Base-by-base conservation (phyloP, 2,797 vertebrate genomes). In the Acrossocheilus wenchowensis region DNA sequence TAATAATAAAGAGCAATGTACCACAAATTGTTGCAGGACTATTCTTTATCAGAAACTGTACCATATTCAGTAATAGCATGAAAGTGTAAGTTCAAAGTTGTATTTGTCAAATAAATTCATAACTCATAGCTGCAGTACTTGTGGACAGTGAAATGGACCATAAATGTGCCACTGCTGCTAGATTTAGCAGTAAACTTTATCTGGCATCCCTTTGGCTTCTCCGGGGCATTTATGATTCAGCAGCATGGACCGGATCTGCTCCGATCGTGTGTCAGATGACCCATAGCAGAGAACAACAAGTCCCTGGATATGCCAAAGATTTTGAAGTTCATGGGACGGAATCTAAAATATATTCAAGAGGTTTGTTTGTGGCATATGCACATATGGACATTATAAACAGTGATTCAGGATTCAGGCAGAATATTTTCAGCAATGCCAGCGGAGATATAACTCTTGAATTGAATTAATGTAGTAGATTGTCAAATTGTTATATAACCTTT, bases 211-310 rank as follows among this genome's bases (percentile, higher is more conserved):
- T 57, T 36, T 78, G 77, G 3, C 23, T 60, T 78, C 77, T 78
- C 52, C 5, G 6, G 77, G 14, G 54, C 36, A 41, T 60, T 78
- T 78, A 57, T 78, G 77, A 78, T 60, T 78, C 77, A 78, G 77
- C 77, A 78, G 71, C 71, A 73, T n/a, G 14, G 52, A 78, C 75
- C 7, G 36, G 75, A 60, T 78, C 52, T 14, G 23, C 75, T 78
- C 36, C 41, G 75, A 78, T 78, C 0, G 6, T 39, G 36, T 57
- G 52, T 78, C 52, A 78, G 77, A 60, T 60, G 77, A 78, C 52
- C 77, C 77, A 60, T 26, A n/a, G 77, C 52, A 57, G 77, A 78
- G 36, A 78, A 41, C 52, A 78, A 78, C 75, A 78, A 78, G 23
- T 78, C 34, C 77, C 36, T 41, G 52, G 77, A 78, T 26, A 41